Evolutionary conservation across 2,113 vertebrate genomes (phyloP).

Genomic region (Petrocephalus zakoni): DNA sequence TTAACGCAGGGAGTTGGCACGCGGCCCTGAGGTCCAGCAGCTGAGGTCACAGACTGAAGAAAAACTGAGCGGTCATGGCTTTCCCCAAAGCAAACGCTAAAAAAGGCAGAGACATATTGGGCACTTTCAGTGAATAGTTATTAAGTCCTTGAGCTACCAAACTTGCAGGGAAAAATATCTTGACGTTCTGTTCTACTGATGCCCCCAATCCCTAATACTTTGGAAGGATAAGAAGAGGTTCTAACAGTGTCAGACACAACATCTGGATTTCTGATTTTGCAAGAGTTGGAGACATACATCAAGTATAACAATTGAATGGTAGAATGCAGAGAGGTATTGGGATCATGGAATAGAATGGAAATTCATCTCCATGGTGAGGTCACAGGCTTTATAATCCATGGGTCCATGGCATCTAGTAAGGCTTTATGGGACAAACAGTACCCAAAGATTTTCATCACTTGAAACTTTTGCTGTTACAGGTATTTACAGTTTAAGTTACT

Average conservation of each 20-base stretch:
- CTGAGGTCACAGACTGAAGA: not conserved
- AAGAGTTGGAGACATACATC: constrained; percentile 36
- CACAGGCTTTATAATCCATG: constrained; percentile 43
- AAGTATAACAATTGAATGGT: constrained; percentile 46
- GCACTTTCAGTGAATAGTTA: constrained; percentile 6
- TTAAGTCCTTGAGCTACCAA: constrained; percentile 47
- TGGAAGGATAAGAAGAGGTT: constrained; percentile 37
- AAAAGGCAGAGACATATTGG: not conserved
- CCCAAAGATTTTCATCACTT: constrained; percentile 49
- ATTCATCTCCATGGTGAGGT: constrained; percentile 48
- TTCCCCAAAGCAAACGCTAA: not conserved
- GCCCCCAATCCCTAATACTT: constrained; percentile 39
- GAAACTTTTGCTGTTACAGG: constrained; percentile 60
- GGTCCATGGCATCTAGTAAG: constrained; percentile 49
- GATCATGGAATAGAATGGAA: constrained; percentile 36
- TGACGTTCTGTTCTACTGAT: constrained; percentile 53
- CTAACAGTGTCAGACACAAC: constrained; percentile 46
- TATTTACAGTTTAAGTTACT: constrained; percentile 42
- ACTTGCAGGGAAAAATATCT: constrained; percentile 49
- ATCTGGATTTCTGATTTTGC: constrained; percentile 50
- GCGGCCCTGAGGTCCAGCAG: not conserved
- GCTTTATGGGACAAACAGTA: constrained; percentile 52
- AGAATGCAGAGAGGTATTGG: constrained; percentile 47
- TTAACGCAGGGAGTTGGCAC: not conserved
- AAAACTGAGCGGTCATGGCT: not conserved